phyloP scores from a whole-genome alignment of 1,140 invertebrate species.

The Polypedilum pembai region DNA sequence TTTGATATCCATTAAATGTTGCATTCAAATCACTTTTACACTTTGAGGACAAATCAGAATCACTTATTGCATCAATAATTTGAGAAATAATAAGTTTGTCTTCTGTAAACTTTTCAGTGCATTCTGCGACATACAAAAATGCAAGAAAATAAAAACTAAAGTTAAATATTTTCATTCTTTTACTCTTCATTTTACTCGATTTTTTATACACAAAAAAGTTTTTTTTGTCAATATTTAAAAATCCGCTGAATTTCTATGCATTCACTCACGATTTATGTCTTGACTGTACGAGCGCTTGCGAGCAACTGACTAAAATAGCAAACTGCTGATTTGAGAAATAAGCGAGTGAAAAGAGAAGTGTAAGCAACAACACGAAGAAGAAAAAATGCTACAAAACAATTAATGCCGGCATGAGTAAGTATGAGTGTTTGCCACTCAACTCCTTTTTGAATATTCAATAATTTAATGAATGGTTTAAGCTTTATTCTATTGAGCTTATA shows the following conservation, averaged over 20 bases:
- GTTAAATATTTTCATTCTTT: not conserved
- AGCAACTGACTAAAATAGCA: not conserved
- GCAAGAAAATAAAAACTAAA: not conserved
- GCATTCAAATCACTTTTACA: constrained; percentile 34
- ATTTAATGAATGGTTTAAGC: too few species aligned
- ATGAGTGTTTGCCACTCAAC: too few species aligned
- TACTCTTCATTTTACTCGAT: not conserved
- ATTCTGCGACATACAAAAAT: not conserved
- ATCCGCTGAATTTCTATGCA: not conserved
- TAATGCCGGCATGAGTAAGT: too few species aligned
- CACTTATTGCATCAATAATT: not conserved
- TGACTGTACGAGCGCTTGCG: not conserved
- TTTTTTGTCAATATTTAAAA: not conserved
- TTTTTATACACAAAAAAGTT: not conserved
- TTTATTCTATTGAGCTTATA: too few species aligned
- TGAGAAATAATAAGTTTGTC: not conserved
- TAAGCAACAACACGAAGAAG: too few species aligned
- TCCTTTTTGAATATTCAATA: too few species aligned
- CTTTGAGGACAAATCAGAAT: not conserved
- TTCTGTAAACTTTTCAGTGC: not conserved
- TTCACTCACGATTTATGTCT: not conserved
- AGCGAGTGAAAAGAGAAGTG: not conserved
- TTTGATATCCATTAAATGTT: constrained; percentile 32
- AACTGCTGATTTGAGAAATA: not conserved
- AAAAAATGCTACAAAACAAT: too few species aligned